These are phyloP conservation scores for Ameiurus melas DNA, from an alignment of 2,113 vertebrate genomes.

Conservation along the genomic window DNA sequence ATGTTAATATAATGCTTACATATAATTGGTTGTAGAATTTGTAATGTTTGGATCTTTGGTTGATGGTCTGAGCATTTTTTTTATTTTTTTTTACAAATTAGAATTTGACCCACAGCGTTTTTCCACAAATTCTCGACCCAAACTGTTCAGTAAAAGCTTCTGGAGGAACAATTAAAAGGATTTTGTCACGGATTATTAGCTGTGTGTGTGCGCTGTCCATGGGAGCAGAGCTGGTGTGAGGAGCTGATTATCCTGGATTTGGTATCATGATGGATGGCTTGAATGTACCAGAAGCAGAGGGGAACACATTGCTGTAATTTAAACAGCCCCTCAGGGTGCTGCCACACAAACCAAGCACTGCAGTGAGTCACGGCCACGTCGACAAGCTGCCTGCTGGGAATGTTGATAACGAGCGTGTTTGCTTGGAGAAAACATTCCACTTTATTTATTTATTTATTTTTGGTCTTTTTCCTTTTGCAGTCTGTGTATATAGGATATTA, in stretches of 20 bases:
- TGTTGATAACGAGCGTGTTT: background rate
- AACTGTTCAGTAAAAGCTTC: background rate
- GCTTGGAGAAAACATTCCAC: background rate
- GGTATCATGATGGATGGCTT: background rate
- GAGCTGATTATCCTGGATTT: background rate
- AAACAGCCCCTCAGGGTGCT: constrained; percentile 24
- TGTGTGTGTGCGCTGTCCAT: background rate
- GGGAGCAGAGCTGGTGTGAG: background rate
- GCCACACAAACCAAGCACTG: constrained; percentile 14
- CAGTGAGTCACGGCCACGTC: background rate
- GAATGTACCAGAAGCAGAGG: constrained; percentile 4
- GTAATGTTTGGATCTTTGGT: background rate
- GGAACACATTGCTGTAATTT: constrained; percentile 39
- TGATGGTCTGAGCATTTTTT: too few species aligned
- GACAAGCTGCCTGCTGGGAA: background rate
- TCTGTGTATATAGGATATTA: background rate
- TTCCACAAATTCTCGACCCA: background rate
- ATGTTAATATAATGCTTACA: background rate
- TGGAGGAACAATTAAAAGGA: background rate
- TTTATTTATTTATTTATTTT: too few species aligned
- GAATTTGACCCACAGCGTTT: background rate
- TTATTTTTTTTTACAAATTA: too few species aligned
- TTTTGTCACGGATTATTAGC: background rate
- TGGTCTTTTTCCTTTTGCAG: background rate
- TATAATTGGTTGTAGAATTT: background rate